phyloP scores from a whole-genome alignment of 2,797 vertebrate genomes.

The Phrynocephalus vlangalii region DNA sequence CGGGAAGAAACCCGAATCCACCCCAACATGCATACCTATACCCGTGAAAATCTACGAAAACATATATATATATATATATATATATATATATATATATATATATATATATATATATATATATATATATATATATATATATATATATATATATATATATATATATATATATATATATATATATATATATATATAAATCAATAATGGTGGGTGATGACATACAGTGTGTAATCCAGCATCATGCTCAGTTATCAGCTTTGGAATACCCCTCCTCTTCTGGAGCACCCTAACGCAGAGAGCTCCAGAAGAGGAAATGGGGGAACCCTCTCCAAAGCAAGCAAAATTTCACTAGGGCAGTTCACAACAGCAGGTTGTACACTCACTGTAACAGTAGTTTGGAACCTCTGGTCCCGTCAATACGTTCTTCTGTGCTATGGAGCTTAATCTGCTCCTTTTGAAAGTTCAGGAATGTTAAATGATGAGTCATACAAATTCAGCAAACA shows the following conservation, averaged over 20 bases:
- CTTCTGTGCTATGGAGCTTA: constrained; percentile 49
- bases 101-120: too few relatives aligned
- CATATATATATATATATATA: too few relatives aligned
- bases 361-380: constrained; percentile 9
- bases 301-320: not conserved
- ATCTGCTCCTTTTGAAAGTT: constrained; percentile 45
- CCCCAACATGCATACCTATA: too few relatives aligned
- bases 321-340: not conserved
- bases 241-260: not conserved
- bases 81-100: too few relatives aligned
- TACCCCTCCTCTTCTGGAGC: not conserved
- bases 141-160: too few relatives aligned
- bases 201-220: not conserved
- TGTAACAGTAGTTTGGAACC: constrained; percentile 52
- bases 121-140: too few relatives aligned
- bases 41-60: too few relatives aligned
- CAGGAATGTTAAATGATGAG: constrained; percentile 65
- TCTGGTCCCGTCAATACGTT: constrained; percentile 41
- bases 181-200: too few relatives aligned
- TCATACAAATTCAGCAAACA: constrained; percentile 67
- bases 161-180: too few relatives aligned
- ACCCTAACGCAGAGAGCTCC: not conserved
- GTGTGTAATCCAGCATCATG: not conserved
- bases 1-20: too few relatives aligned
- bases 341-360: constrained; percentile 13